A percentile compares a stretch with the other conserved stretches of the same genome.
Conservation (phyloP, 2,113 vertebrate genomes). For the Sturnus vulgaris region DNA sequence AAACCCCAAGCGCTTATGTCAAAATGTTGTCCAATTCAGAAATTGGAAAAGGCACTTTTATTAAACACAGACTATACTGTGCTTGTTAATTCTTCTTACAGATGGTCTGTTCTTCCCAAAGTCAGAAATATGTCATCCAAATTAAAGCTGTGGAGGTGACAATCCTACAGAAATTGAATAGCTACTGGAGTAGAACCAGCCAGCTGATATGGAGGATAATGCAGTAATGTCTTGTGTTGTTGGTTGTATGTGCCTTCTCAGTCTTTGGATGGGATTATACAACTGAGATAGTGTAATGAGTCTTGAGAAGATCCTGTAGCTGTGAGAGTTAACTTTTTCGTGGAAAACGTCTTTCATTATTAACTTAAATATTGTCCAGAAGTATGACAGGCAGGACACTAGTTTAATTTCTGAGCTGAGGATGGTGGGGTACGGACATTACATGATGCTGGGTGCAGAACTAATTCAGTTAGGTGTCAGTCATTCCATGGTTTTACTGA, state of each 20-base stretch:
- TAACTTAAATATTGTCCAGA: neutral
- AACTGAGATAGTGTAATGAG: neutral
- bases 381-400: neutral
- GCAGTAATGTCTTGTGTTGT: neutral
- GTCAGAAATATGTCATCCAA: neutral
- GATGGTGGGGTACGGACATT: accelerated
- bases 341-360: neutral
- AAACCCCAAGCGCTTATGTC: neutral
- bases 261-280: neutral
- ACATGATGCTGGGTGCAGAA: neutral
- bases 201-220: neutral
- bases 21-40: neutral
- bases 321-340: neutral
- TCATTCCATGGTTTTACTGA: neutral
- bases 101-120: neutral
- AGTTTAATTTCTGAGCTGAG: neutral
- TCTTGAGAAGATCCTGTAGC: neutral
- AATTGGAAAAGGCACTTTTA: neutral
- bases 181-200: neutral
- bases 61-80: neutral
- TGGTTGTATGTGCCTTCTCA: neutral
- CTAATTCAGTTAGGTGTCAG: neutral
- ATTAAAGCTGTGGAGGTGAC: neutral
- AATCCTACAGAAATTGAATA: neutral
- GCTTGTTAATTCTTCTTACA: neutral